These are phyloP conservation scores for Euura lappo DNA, from an alignment of 1,140 invertebrate species.

Conservation along the genomic window DNA sequence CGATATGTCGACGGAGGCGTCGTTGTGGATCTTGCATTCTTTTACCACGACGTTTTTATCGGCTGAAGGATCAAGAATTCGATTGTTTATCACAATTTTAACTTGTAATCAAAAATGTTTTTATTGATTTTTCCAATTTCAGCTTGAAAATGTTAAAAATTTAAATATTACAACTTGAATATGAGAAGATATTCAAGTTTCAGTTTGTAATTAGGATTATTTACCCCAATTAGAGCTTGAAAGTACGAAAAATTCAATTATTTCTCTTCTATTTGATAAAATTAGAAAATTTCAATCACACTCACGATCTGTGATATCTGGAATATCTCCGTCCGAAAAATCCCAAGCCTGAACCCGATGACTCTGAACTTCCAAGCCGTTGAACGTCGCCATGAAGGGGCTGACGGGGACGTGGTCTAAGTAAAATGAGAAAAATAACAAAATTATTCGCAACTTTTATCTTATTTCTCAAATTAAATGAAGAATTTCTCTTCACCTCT, in stretches of 20 bases:
- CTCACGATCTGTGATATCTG: slow-evolving; percentile 78
- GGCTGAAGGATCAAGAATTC: slow-evolving; percentile 58
- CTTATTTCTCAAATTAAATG: no score
- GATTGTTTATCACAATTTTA: not conserved
- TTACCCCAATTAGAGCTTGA: not conserved
- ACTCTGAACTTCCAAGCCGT: slow-evolving; percentile 49
- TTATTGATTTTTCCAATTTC: no score
- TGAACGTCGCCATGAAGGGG: slow-evolving; percentile 32
- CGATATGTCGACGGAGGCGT: slow-evolving; percentile 85
- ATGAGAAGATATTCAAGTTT: no score
- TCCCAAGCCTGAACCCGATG: slow-evolving; percentile 87
- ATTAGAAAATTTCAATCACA: slow-evolving; percentile 22
- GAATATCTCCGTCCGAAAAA: slow-evolving; percentile 73
- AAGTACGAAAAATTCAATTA: not conserved
- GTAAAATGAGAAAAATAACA: slow-evolving; percentile 11
- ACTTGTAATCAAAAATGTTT: not conserved
- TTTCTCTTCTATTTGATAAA: not conserved
- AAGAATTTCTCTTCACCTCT: slow-evolving; percentile 25
- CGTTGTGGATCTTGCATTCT: slow-evolving; percentile 86
- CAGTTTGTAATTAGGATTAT: slow-evolving; percentile 14
- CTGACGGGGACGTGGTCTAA: slow-evolving; percentile 41
- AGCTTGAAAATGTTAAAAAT: no score
- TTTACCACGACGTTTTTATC: slow-evolving; percentile 79
- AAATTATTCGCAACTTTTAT: no score
- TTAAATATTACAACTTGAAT: no score